Conservation (phyloP, 2,888 invertebrate species). For the Nasonovia ribisnigri region DNA sequence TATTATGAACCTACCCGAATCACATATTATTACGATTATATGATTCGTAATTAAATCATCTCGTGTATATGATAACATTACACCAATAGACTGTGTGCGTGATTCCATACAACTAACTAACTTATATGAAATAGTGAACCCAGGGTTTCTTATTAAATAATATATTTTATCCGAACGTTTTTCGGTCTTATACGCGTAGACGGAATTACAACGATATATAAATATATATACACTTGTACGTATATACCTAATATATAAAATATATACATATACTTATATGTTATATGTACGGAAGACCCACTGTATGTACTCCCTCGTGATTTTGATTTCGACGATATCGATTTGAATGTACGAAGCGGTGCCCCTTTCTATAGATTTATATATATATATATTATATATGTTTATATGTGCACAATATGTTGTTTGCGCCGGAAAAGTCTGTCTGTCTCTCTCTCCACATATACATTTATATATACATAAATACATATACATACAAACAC, state of each 20-base stretch:
- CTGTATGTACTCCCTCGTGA: neutral
- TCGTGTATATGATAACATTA: neutral
- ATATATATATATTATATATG: neutral
- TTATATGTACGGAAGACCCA: neutral
- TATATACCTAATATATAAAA: neutral
- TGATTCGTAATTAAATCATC: neutral
- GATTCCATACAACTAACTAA: neutral
- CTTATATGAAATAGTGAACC: neutral
- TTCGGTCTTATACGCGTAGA: neutral
- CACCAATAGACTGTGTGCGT: neutral
- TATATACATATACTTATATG: neutral
- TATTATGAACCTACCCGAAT: neutral
- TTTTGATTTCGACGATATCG: constrained; percentile 43
- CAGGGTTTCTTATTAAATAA: neutral
- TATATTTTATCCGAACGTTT: neutral
- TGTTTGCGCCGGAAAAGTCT: constrained; percentile 11
- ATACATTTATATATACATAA: neutral
- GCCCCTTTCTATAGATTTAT: neutral
- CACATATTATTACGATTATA: neutral
- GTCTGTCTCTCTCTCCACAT: neutral
- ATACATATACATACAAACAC: neutral
- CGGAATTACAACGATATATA: neutral
- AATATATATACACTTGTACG: neutral
- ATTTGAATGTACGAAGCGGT: constrained; percentile 9
- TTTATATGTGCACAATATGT: neutral